Evolutionary conservation across 2,113 vertebrate genomes (phyloP).

Genomic region (Brienomyrus longianalis): DNA sequence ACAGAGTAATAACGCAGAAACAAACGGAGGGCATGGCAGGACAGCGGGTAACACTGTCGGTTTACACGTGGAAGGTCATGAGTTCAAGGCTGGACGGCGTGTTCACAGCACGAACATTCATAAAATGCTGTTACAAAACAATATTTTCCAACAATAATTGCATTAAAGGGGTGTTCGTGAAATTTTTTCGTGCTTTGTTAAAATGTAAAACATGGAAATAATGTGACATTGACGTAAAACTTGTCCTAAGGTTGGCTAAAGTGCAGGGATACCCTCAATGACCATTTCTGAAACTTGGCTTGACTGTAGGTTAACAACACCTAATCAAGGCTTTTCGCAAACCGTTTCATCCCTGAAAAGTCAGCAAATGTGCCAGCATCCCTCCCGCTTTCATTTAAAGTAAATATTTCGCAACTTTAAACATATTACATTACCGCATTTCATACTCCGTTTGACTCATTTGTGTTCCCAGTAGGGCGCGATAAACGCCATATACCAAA

Average conservation of each 20-base stretch:
- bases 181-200: background rate
- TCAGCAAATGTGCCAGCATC: background rate
- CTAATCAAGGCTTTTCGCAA: background rate
- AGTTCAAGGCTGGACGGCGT: background rate
- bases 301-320: background rate
- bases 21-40: background rate
- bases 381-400: background rate
- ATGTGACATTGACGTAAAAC: background rate
- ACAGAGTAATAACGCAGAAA: background rate
- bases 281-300: background rate
- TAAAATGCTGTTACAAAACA: background rate
- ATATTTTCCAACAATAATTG: background rate
- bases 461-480: slow-evolving; percentile 48
- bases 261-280: background rate
- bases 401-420: slow-evolving; percentile 37
- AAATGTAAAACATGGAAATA: background rate
- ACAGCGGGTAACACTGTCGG: background rate
- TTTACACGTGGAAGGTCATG: background rate
- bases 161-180: background rate
- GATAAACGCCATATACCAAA: slow-evolving; percentile 24
- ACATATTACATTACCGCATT: slow-evolving; percentile 30
- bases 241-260: background rate
- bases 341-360: background rate
- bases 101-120: background rate
- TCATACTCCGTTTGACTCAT: slow-evolving; percentile 32